These are phyloP conservation scores for Rhabdomys dilectus DNA, from an alignment of 2,113 vertebrate genomes.

Conservation along the genomic window DNA sequence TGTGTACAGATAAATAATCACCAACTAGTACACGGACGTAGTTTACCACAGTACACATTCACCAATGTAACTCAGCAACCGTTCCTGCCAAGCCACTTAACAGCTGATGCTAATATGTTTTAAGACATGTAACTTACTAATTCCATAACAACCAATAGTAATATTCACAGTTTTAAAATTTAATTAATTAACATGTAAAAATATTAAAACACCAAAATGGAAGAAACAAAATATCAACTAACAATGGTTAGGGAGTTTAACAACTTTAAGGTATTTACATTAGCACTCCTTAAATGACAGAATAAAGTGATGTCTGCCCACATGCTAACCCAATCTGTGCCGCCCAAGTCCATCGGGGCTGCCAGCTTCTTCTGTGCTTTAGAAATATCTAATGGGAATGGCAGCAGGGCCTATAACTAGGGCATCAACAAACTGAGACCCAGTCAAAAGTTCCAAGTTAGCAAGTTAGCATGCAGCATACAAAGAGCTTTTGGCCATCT, in stretches of 20 bases:
- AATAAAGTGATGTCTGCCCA: constrained; percentile 8
- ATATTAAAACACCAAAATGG: background rate
- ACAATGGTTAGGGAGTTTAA: background rate
- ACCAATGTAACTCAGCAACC: background rate
- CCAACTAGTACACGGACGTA: background rate
- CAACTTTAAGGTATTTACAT: constrained; percentile 39
- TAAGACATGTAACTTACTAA: background rate
- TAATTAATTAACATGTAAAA: constrained; percentile 3
- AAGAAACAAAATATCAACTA: constrained; percentile 15
- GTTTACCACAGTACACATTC: background rate
- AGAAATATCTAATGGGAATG: background rate
- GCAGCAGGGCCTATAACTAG: background rate
- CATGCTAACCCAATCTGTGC: background rate
- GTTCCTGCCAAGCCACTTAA: background rate
- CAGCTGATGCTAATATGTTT: background rate
- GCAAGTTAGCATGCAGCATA: background rate
- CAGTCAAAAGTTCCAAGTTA: background rate
- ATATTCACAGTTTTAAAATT: constrained; percentile 47
- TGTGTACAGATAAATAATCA: constrained; percentile 38
- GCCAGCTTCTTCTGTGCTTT: background rate
- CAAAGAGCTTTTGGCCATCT: background rate
- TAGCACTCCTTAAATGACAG: background rate
- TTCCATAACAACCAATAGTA: background rate
- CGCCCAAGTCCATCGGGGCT: background rate
- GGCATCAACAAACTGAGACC: background rate